Conservation (phyloP, 2,888 invertebrate genomes). For the Agriotes lineatus region DNA sequence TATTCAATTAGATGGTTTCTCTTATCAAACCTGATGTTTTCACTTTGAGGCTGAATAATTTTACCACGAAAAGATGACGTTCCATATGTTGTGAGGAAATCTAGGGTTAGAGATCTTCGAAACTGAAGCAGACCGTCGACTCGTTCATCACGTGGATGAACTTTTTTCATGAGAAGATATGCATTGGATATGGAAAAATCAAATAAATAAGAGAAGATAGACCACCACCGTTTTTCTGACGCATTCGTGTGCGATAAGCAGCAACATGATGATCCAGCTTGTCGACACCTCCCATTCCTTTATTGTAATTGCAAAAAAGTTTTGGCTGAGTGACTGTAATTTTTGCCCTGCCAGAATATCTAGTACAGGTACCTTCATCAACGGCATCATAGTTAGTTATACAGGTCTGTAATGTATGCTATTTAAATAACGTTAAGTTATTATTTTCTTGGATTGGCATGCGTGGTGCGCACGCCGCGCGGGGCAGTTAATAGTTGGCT, state of each 20-base stretch:
- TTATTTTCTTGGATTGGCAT: no score
- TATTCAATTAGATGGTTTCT: no score
- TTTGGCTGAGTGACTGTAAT: no score
- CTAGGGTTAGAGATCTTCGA: no score
- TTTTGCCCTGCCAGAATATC: conserved; percentile 14
- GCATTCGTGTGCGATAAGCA: conserved; percentile 24
- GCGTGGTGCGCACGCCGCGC: no score
- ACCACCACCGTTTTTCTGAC: conserved; percentile 27
- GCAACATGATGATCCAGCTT: neutral
- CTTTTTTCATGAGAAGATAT: conserved; percentile 3
- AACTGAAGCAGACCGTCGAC: neutral
- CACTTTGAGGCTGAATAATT: neutral
- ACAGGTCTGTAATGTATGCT: no score
- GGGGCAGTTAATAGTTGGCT: no score
- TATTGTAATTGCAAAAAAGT: conserved; percentile 9
- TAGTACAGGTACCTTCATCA: no score
- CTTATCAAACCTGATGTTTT: neutral
- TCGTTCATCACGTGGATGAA: neutral
- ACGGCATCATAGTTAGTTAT: neutral
- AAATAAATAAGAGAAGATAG: conserved; percentile 18
- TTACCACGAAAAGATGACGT: neutral
- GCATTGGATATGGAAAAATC: conserved; percentile 6
- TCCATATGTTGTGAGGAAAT: neutral
- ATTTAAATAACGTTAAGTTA: no score
- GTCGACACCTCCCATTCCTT: conserved; percentile 18